phyloP scores from a whole-genome alignment of 2,113 vertebrate genomes.

The Peromyscus californicus region DNA sequence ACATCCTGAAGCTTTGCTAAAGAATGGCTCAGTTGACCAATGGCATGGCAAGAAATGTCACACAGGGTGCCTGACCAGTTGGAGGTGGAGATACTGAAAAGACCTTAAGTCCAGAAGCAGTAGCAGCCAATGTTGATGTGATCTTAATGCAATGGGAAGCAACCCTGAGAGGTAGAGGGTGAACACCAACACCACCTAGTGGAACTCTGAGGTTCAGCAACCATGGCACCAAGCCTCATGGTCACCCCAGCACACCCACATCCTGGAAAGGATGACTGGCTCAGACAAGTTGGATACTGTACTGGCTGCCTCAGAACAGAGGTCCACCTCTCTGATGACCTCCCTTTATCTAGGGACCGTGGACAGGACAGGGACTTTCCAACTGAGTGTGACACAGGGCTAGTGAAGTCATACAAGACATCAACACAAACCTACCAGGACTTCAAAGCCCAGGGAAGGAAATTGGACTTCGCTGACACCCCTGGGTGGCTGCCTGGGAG shows the following conservation, averaged over 20 bases:
- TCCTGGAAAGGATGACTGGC: neutral
- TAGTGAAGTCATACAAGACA: neutral
- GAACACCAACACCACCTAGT: neutral
- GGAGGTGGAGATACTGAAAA: neutral
- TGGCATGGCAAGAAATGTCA: neutral
- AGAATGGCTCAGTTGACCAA: neutral
- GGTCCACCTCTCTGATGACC: neutral
- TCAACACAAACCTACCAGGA: neutral
- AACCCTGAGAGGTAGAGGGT: neutral
- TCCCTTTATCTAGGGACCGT: neutral
- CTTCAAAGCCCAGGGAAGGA: neutral
- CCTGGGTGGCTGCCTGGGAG: neutral
- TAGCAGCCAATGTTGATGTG: neutral
- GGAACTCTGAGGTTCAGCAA: neutral
- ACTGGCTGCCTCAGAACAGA: neutral
- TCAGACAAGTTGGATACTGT: neutral
- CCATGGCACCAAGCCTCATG: neutral
- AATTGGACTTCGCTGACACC: neutral
- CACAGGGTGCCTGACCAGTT: neutral
- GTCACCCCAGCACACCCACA: neutral
- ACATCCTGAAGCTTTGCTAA: neutral
- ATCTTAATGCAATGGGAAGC: neutral
- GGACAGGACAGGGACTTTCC: neutral
- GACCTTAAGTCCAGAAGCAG: neutral
- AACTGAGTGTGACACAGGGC: neutral